Base-by-base conservation (phyloP, 2,888 invertebrate genomes). In the Thymelicus acteon region DNA sequence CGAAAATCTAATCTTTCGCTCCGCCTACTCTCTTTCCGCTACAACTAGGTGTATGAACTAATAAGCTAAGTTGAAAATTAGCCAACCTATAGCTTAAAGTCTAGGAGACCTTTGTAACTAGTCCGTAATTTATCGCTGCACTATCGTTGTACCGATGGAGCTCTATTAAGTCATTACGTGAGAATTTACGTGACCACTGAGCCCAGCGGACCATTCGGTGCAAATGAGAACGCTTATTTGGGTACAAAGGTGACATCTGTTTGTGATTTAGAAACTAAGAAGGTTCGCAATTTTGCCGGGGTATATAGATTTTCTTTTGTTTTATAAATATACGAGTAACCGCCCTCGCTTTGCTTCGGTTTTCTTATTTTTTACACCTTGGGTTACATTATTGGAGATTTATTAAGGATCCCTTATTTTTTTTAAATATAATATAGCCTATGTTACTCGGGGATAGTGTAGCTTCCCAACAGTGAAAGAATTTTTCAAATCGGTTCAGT, bases 181-280 rank as follows among this genome's bases (percentile, higher is more conserved):
- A 62, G 62, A 62, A 62, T 62, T 62, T 62, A 62, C 31, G 62
- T 62, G 62, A 62, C 62, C 62, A 31, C 62, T 10, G 54, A 10
- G 24, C 54, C 24, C 12, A 54, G 24, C 10, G 52, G 24, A 24
- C 24, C 54, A n/a, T 54, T 54, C 54, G 54, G 6, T 12, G 54
- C 24, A 54, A 54, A 54, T 54, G 54, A 54, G 54, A 24, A 54
- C 24, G 54, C 54, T 52, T 52, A 44, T 44, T 52, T 52, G 52
- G 52, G 52, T 52, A 52, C 44, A 44, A n/a, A 52, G 19, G 7
- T 52, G 52, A 52, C 52, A 52, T 52, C 52, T 19, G 52, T 0
- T 52, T 3, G 52, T 52, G 52, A 54, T 54, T 54, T 54, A 24
- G 54, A 54, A 19, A 54, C 54, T 54, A 54, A 7, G 15, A 54